Conservation (phyloP, 2,113 vertebrate species). For the human (Homo sapiens) region DNA sequence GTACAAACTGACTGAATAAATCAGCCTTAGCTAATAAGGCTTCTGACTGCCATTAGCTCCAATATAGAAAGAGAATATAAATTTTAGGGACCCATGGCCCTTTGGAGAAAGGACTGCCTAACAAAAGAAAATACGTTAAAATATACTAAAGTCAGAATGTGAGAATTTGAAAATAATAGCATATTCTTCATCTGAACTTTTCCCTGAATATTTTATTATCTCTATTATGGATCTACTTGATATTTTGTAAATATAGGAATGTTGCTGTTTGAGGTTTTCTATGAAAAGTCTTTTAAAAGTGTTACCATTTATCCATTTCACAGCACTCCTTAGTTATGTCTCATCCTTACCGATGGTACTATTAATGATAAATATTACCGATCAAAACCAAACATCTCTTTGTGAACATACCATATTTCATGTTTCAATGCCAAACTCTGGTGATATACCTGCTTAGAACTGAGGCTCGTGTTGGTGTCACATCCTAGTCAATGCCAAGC, state of each 20-base stretch:
- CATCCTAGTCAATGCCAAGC: neutral
- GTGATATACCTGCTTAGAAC: neutral
- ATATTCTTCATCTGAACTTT: neutral
- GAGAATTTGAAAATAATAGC: neutral
- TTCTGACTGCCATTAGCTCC: neutral
- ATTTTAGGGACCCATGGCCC: neutral
- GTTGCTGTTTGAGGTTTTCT: neutral
- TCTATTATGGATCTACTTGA: constrained; percentile 1
- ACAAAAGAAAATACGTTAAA: neutral
- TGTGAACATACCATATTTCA: neutral
- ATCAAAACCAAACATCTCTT: neutral
- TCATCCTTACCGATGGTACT: neutral
- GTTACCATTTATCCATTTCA: neutral
- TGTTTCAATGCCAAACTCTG: neutral
- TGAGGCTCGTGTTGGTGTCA: neutral
- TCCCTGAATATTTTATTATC: neutral
- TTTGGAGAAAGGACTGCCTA: neutral
- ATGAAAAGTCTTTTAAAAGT: neutral
- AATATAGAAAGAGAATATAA: neutral
- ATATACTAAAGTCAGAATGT: neutral
- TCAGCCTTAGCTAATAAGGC: neutral
- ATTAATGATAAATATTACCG: neutral
- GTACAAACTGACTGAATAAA: constrained; percentile 22
- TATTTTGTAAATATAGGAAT: constrained; percentile 5
- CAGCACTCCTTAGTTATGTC: neutral